Conservation (phyloP, 2,797 vertebrate species). For the Platyrinchus mystaceus region DNA sequence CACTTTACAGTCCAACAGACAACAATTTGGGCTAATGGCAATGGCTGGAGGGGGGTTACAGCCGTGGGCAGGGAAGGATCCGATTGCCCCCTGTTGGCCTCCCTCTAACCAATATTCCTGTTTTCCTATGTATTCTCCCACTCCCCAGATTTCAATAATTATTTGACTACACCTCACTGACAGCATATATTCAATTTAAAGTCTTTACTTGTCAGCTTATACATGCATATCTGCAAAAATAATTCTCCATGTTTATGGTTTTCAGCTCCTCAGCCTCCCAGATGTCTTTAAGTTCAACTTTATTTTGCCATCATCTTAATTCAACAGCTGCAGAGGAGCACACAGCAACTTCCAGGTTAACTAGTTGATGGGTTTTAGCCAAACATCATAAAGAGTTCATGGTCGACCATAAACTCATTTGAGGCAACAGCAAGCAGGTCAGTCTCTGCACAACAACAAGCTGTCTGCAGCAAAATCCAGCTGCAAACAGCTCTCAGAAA, state of each 20-base stretch:
- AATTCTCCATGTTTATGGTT: background rate
- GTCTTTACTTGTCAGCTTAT: background rate
- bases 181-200: background rate
- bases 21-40: constrained; percentile 1
- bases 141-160: background rate
- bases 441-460: background rate
- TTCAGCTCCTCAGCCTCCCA: background rate
- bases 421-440: background rate
- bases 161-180: constrained; percentile 5
- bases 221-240: background rate
- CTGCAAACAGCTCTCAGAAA: background rate
- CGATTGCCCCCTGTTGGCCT: background rate
- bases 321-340: background rate
- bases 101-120: background rate
- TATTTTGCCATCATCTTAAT: background rate
- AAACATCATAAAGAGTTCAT: background rate
- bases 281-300: background rate
- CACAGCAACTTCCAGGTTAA: background rate
- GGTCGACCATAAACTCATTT: background rate
- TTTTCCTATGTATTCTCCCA: background rate
- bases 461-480: background rate
- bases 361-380: background rate
- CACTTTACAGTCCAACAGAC: constrained; percentile 4
- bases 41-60: background rate
- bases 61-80: background rate